Percentiles rank a stretch among this genome's conserved stretches.
These are phyloP conservation scores for Cichlasoma orientale DNA, from an alignment of 2,797 vertebrate species.

Conservation along the genomic window DNA sequence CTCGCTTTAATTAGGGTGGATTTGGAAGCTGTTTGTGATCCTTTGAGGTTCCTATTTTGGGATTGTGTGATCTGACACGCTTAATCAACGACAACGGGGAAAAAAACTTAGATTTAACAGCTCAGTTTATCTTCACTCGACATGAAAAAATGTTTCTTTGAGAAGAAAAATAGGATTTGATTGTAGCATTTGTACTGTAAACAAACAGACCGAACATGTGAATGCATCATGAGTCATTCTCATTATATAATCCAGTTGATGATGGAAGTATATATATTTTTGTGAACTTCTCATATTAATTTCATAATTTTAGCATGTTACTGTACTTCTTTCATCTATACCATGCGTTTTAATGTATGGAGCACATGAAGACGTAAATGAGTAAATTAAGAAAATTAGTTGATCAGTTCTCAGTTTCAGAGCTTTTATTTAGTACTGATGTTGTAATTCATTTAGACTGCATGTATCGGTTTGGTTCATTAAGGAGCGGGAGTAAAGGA, in stretches of 20 bases:
- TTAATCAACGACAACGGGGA: conserved; percentile 6
- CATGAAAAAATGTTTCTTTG: neutral
- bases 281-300: neutral
- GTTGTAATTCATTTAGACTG: neutral
- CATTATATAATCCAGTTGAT: neutral
- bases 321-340: neutral
- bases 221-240: neutral
- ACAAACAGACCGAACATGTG: neutral
- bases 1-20: neutral
- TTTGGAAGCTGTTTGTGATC: conserved; percentile 7
- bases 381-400: neutral
- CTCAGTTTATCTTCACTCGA: conserved; percentile 1
- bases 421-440: neutral
- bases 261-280: neutral
- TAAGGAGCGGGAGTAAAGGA: neutral
- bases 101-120: neutral
- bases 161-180: neutral
- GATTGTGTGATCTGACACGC: conserved; percentile 28
- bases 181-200: neutral
- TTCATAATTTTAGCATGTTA: neutral
- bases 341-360: neutral
- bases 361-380: neutral
- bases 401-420: neutral
- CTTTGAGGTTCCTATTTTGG: conserved; percentile 46
- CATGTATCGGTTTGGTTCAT: neutral